Evolutionary conservation across 2,113 vertebrate species (phyloP).

Genomic region (Caretta caretta): DNA sequence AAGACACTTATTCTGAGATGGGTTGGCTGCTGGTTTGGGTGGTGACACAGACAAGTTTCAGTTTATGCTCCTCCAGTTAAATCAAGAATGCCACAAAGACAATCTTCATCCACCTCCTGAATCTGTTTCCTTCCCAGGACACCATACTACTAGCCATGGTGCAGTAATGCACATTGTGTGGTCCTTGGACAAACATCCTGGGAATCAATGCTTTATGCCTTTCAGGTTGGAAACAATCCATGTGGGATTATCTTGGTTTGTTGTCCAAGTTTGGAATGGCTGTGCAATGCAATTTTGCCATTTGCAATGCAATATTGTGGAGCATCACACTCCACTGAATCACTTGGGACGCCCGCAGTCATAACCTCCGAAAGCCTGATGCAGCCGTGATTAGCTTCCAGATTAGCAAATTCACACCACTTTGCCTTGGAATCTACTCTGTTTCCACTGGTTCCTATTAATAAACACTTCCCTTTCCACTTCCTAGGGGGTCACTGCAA

Average conservation of each 20-base stretch:
- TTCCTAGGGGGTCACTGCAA: background rate
- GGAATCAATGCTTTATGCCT: background rate
- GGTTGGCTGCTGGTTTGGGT: background rate
- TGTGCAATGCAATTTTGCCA: background rate
- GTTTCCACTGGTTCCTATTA: background rate
- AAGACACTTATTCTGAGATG: background rate
- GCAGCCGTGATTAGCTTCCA: background rate
- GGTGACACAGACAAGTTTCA: background rate
- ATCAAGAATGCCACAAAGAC: background rate
- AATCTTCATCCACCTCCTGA: background rate
- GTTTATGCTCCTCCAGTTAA: background rate
- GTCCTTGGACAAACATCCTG: background rate
- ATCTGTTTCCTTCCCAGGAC: background rate
- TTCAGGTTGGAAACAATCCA: background rate
- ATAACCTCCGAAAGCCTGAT: background rate
- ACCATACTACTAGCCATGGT: background rate
- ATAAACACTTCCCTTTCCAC: accelerated
- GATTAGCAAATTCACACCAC: background rate
- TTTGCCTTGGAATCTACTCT: background rate
- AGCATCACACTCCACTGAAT: background rate
- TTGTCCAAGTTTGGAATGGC: background rate
- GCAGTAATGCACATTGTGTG: background rate
- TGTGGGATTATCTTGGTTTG: background rate
- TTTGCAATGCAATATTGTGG: background rate
- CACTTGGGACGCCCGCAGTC: background rate